Conservation (phyloP, 2,797 vertebrate species). For the Enteromius unitaeniatus region DNA sequence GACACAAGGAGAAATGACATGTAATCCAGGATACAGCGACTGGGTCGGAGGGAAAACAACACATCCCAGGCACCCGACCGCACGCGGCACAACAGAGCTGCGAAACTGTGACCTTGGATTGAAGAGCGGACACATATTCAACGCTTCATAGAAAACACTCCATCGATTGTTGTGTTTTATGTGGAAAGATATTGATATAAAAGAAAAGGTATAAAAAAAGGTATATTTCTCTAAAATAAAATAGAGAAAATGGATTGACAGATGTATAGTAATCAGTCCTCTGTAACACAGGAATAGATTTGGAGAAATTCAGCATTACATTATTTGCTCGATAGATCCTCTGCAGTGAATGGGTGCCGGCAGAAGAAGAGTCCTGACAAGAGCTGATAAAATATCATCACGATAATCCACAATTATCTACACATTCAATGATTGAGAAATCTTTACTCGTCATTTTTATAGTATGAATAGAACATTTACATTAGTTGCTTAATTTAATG, state of each 20-base stretch:
- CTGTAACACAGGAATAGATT: background rate
- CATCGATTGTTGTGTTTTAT: background rate
- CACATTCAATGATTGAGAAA: background rate
- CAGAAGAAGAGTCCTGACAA: background rate
- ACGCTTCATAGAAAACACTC: background rate
- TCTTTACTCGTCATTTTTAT: background rate
- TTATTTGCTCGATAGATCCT: background rate
- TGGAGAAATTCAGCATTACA: background rate
- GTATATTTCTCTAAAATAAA: too few relatives aligned
- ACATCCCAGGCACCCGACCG: slow-evolving; percentile 11
- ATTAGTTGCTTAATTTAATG: background rate
- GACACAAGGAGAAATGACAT: slow-evolving; percentile 48
- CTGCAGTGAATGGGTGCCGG: background rate
- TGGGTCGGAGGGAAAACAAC: slow-evolving; percentile 30
- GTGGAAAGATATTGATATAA: slow-evolving; percentile 4
- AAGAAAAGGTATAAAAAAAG: background rate
- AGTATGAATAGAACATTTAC: background rate
- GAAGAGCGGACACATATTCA: background rate
- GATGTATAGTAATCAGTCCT: background rate
- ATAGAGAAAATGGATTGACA: background rate
- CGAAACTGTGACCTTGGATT: slow-evolving; percentile 17
- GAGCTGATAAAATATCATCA: background rate
- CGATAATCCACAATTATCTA: background rate
- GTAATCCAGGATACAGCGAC: slow-evolving; percentile 49
- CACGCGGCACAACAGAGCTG: background rate